Evolutionary conservation across 2,113 vertebrate genomes (phyloP).

Genomic region (Machaerirhynchus nigripectus): DNA sequence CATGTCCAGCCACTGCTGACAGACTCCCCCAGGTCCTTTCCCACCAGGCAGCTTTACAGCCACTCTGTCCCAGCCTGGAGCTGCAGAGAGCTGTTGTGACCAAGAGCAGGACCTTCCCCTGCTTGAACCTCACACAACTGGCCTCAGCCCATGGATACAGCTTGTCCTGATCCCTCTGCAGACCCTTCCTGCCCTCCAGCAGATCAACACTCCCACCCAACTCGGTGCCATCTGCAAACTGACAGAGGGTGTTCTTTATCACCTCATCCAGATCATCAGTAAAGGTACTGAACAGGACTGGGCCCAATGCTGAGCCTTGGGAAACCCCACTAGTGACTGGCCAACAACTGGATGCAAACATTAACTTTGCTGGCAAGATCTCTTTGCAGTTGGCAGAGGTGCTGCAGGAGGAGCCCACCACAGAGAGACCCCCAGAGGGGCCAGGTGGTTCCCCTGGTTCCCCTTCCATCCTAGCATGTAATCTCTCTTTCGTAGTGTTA

Average conservation of each 20-base stretch:
- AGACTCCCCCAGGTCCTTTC: not conserved
- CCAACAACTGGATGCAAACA: not conserved
- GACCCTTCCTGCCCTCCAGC: not conserved
- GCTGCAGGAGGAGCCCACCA: not conserved
- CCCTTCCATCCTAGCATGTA: too few species aligned
- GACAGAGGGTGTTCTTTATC: accelerated
- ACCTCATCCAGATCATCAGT: not conserved
- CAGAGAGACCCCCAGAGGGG: not conserved
- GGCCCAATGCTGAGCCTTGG: not conserved
- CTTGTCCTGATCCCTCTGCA: not conserved
- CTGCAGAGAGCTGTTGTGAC: not conserved
- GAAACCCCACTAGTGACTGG: not conserved
- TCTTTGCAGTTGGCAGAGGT: not conserved
- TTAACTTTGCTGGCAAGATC: not conserved
- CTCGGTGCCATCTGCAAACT: not conserved
- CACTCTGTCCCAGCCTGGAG: not conserved
- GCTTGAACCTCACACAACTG: accelerated
- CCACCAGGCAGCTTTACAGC: accelerated
- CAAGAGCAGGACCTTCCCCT: not conserved
- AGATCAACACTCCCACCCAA: not conserved
- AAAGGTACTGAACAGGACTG: not conserved
- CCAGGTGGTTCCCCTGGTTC: accelerated
- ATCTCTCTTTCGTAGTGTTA: not conserved
- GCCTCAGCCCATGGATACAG: not conserved
- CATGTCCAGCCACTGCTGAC: not conserved